Base-by-base conservation (phyloP, 2,113 vertebrate genomes). In the Chionomys nivalis region DNA sequence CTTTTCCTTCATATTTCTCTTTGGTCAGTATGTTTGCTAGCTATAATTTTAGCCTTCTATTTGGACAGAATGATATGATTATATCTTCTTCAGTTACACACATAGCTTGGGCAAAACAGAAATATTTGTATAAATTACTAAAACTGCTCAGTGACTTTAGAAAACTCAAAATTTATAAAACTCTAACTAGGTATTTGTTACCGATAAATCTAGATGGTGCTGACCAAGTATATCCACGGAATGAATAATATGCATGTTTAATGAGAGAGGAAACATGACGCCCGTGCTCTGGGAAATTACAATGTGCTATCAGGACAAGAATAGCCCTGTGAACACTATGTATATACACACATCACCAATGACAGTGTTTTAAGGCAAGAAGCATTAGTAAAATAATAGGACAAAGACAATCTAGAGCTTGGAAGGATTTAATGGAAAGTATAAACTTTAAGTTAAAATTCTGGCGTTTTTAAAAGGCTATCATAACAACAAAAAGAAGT, bases 41-140 rank as follows among this genome's bases (percentile, higher is more conserved):
- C 58, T 88, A 49, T 88, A 94, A 93, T 94, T 66, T 68, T 47
- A 97, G 89, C 90, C 66, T 83, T 90, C 61, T 93, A 65, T 77
- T 97, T 93, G 85, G 65, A 92, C 87, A 95, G 94, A 97, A 94
- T 95, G 49, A 92, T 63, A 94, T 90, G 76, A 95, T 95, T 95
- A 82, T 91, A 78, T 94, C 72, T 96, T 96, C 94, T 96, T 95
- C 63, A 93, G 85, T 94, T 97, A 92, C 72, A 82, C 90, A 93
- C 23, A 61, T 82, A 91, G 85, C 72, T 95, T 49, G 31, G 75
- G 65, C 70, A 85, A 95, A 97, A 78, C 70, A 95, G 96, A 97
- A 94, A 93, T 55, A 97, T 90, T 95, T 97, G 94, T 3, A 68
- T 89, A 95, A 95, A 87, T 93, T 87, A 95, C 81, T 96, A 96